phyloP scores from a whole-genome alignment of 2,888 invertebrate genomes.

The Drosophila leonis region DNA sequence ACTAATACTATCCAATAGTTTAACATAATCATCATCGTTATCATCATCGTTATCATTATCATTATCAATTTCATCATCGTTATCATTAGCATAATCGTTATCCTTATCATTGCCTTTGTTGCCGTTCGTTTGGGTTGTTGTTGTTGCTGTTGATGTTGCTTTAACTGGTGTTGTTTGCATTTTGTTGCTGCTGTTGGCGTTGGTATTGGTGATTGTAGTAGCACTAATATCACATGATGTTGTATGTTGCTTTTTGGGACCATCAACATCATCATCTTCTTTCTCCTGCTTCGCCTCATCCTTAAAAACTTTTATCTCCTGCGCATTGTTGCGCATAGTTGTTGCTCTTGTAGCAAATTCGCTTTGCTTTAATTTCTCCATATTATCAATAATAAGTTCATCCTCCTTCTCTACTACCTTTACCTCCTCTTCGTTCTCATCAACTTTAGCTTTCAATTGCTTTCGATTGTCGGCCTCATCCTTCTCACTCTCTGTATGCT shows the following conservation, averaged over 20 bases:
- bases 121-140: slow-evolving; percentile 47
- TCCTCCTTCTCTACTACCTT: slow-evolving; percentile 19
- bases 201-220: slow-evolving; percentile 74
- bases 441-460: slow-evolving; percentile 52
- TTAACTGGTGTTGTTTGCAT: slow-evolving; percentile 68
- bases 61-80: slow-evolving; percentile 34
- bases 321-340: slow-evolving; percentile 72
- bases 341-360: slow-evolving; percentile 69
- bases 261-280: slow-evolving; percentile 66
- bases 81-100: slow-evolving; percentile 44
- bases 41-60: slow-evolving; percentile 43
- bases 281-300: slow-evolving; percentile 24
- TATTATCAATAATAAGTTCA: slow-evolving; percentile 70
- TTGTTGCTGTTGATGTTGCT: slow-evolving; percentile 40
- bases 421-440: slow-evolving; percentile 38
- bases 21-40: slow-evolving; percentile 58
- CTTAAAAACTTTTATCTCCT: slow-evolving; percentile 44
- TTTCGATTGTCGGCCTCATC: slow-evolving; percentile 61
- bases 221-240: slow-evolving; percentile 80
- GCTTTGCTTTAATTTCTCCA: slow-evolving; percentile 63
- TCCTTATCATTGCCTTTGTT: slow-evolving; percentile 57
- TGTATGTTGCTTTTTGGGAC: slow-evolving; percentile 59
- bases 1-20: slow-evolving; percentile 85
- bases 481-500: slow-evolving; percentile 17
- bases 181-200: slow-evolving; percentile 38